These are phyloP conservation scores for Coenonympha glycerion DNA, from an alignment of 2,888 invertebrate species.

Conservation along the genomic window DNA sequence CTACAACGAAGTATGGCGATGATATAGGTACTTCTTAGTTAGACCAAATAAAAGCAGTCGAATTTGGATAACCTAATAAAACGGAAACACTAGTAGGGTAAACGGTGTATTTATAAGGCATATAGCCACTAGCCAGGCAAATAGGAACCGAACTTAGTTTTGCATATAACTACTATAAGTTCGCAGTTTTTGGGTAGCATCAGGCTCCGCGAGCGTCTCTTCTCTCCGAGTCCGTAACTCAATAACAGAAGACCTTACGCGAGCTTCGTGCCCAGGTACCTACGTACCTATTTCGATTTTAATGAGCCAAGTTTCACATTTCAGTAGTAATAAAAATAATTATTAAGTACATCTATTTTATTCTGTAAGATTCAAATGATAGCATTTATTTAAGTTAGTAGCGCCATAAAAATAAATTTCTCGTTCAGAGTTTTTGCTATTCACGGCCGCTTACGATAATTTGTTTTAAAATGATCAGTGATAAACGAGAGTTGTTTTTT, in stretches of 20 bases:
- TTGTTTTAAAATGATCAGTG: slow-evolving; percentile 50
- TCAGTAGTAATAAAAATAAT: slow-evolving; percentile 36
- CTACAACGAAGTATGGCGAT: too few species aligned
- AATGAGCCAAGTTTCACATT: slow-evolving; percentile 46
- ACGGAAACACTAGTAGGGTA: slow-evolving; percentile 70
- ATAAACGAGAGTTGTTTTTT: slow-evolving; percentile 45
- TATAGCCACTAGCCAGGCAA: too few species aligned
- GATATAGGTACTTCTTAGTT: too few species aligned
- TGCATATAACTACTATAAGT: too few species aligned
- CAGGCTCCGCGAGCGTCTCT: slow-evolving; percentile 64
- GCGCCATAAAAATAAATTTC: slow-evolving; percentile 23
- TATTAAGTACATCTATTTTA: slow-evolving; percentile 25
- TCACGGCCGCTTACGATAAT: slow-evolving; percentile 45
- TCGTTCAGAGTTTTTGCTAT: slow-evolving; percentile 25
- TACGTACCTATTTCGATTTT: slow-evolving; percentile 67
- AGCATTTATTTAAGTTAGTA: slow-evolving; percentile 20
- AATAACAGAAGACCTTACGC: slow-evolving; percentile 64
- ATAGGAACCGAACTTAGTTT: too few species aligned
- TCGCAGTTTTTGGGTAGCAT: slow-evolving; percentile 50
- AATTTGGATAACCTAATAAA: slow-evolving; percentile 67
- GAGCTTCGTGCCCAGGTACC: slow-evolving; percentile 59
- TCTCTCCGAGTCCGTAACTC: slow-evolving; percentile 64
- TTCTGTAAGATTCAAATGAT: slow-evolving; percentile 33
- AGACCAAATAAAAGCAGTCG: too few species aligned
- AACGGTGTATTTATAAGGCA: too few species aligned